phyloP scores from a whole-genome alignment of 2,797 vertebrate species.

The Pogonophryne albipinna region DNA sequence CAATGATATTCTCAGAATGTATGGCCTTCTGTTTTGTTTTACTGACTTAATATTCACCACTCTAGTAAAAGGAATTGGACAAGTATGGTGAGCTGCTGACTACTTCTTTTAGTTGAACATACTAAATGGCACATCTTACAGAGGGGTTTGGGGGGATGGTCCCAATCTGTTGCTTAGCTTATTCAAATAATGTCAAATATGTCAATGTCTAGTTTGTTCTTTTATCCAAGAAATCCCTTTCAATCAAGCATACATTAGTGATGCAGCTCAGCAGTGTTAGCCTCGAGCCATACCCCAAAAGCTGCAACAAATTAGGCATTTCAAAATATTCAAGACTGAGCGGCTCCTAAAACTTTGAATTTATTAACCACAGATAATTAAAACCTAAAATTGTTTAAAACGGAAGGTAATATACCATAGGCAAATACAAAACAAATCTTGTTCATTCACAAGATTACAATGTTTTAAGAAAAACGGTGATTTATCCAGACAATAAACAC shows the following conservation, averaged over 20 bases:
- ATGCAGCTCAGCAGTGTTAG: slow-evolving; percentile 4
- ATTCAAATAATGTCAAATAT: background rate
- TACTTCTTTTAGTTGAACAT: background rate
- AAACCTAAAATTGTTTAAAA: background rate
- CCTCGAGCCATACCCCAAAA: slow-evolving; percentile 9
- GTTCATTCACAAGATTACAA: background rate
- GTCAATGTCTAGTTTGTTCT: background rate
- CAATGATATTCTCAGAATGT: background rate
- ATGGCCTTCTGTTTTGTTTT: background rate
- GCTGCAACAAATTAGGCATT: slow-evolving; percentile 6
- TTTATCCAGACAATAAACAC: background rate
- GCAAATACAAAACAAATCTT: background rate
- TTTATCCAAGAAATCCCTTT: background rate
- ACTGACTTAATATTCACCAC: background rate
- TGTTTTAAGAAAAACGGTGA: background rate
- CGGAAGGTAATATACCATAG: background rate
- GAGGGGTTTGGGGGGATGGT: background rate
- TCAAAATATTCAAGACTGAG: slow-evolving; percentile 5
- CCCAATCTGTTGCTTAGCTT: background rate
- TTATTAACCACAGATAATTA: background rate
- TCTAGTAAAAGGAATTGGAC: background rate
- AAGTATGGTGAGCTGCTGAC: background rate
- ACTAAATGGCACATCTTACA: background rate
- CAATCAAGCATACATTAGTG: slow-evolving; percentile 4
- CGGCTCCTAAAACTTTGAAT: background rate